These are phyloP conservation scores for Boloria selene DNA, from an alignment of 2,888 invertebrate genomes.

Conservation along the genomic window DNA sequence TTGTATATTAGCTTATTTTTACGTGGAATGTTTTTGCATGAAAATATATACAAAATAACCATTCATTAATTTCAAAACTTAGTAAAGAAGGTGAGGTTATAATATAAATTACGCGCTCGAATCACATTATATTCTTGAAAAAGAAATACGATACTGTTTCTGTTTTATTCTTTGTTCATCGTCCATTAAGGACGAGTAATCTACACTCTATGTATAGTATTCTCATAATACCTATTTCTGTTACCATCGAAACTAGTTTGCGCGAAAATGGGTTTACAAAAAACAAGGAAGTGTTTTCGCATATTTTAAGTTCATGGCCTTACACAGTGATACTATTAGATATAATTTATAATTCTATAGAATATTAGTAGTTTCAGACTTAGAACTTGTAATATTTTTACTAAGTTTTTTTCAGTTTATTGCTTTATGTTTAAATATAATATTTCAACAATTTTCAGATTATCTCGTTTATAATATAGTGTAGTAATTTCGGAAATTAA, in stretches of 20 bases:
- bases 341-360: not conserved
- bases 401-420: no score
- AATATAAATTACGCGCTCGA: slow-evolving; percentile 22
- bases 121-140: not conserved
- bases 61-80: not conserved
- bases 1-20: not conserved
- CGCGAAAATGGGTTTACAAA: slow-evolving; percentile 20
- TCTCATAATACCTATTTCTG: not conserved
- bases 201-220: no score
- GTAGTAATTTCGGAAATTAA: no score
- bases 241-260: slow-evolving; percentile 9
- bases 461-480: no score
- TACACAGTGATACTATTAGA: not conserved
- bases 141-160: not conserved
- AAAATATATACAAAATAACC: not conserved
- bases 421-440: no score
- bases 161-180: not conserved
- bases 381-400: not conserved
- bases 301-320: slow-evolving; percentile 41
- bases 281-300: slow-evolving; percentile 44
- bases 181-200: no score
- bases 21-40: not conserved
- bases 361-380: not conserved
- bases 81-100: slow-evolving; percentile 16
- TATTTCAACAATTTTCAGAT: no score